These are phyloP conservation scores for Temnothorax curvispinosus DNA, from an alignment of 1,140 invertebrate genomes.

Conservation along the genomic window DNA sequence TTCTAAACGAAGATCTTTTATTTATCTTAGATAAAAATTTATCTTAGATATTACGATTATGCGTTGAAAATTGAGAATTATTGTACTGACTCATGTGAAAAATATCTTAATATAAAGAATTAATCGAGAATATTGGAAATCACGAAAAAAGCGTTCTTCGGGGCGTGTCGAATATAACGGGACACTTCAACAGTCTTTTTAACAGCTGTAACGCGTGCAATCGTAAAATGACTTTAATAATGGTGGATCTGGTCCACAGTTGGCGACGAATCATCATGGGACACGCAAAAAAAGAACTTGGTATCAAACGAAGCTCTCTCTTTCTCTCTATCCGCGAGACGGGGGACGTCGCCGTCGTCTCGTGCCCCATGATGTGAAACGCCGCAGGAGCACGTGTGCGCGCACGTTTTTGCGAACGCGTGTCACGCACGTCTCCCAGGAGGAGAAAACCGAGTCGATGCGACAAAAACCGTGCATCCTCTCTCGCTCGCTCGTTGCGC, in stretches of 20 bases:
- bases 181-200: neutral
- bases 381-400: conserved; percentile 70
- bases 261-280: neutral
- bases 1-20: neutral
- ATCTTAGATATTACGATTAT: neutral
- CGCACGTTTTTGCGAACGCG: conserved; percentile 70
- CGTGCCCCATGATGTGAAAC: conserved; percentile 64
- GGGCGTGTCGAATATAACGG: neutral
- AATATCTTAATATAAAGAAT: no score
- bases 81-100: neutral
- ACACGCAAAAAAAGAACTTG: neutral
- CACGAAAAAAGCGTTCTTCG: neutral
- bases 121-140: neutral
- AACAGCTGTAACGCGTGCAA: conserved; percentile 7
- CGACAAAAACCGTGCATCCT: conserved; percentile 56
- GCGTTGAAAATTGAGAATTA: neutral
- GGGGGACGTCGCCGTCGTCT: conserved; percentile 68
- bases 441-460: conserved; percentile 63
- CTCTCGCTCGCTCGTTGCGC: conserved; percentile 44
- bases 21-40: neutral
- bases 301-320: conserved; percentile 42
- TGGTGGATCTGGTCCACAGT: conserved; percentile 20
- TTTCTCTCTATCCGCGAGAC: conserved; percentile 29
- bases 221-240: conserved; percentile 35
- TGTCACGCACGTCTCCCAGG: conserved; percentile 71